phyloP scores from a whole-genome alignment of 2,888 invertebrate genomes.

The Itoplectis maculator region DNA sequence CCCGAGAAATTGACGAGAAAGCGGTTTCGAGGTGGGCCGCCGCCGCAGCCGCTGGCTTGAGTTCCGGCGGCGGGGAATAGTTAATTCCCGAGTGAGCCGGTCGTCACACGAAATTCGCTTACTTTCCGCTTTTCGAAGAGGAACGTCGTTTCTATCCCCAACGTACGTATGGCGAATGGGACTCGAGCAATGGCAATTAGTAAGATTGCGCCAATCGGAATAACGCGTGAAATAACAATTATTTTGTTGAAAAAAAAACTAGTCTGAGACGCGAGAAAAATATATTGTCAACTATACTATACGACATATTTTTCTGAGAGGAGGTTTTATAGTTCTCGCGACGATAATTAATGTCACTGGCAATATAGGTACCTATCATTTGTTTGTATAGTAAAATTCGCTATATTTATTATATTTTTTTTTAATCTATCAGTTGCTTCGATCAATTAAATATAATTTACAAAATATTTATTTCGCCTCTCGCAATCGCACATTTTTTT shows the following conservation, averaged over 20 bases:
- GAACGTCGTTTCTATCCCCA: slow-evolving; percentile 37
- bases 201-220: slow-evolving; percentile 73
- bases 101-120: slow-evolving; percentile 72
- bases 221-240: slow-evolving; percentile 75
- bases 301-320: too few relatives aligned
- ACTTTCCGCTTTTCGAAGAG: slow-evolving; percentile 70
- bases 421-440: too few relatives aligned
- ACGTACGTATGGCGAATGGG: slow-evolving; percentile 46
- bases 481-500: too few relatives aligned
- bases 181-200: slow-evolving; percentile 71
- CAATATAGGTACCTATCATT: too few relatives aligned
- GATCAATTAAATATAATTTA: too few relatives aligned
- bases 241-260: slow-evolving; percentile 67
- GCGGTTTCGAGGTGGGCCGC: slow-evolving; percentile 64
- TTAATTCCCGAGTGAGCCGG: slow-evolving; percentile 75
- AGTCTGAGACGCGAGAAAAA: too few relatives aligned
- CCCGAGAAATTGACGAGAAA: slow-evolving; percentile 75
- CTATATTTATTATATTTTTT: too few relatives aligned
- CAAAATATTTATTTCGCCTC: too few relatives aligned
- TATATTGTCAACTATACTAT: too few relatives aligned
- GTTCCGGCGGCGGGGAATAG: slow-evolving; percentile 61
- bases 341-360: too few relatives aligned
- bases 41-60: slow-evolving; percentile 37
- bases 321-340: too few relatives aligned
- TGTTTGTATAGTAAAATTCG: too few relatives aligned